phyloP scores from a whole-genome alignment of 2,113 vertebrate genomes.

The Ictidomys tridecemlineatus region DNA sequence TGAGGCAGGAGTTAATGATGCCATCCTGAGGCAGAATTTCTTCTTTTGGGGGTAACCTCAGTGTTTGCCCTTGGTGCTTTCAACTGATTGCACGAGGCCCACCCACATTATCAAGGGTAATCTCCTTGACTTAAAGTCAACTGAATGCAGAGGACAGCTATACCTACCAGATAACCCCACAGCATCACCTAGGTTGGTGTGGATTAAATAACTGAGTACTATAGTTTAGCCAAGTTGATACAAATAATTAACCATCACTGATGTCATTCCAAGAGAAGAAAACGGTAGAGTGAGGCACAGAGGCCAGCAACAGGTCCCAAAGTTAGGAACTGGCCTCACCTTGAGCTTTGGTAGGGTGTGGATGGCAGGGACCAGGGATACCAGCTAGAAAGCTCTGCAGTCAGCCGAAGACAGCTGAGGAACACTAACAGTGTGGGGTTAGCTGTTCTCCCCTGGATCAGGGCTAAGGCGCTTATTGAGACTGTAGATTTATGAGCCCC shows the following conservation, averaged over 20 bases:
- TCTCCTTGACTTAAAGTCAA: background rate
- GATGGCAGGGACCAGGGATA: no score
- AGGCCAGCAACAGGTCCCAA: background rate
- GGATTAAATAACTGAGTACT: background rate
- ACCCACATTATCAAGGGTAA: background rate
- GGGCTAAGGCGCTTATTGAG: background rate
- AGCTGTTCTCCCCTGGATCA: no score
- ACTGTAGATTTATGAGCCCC: background rate
- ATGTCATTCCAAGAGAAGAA: background rate
- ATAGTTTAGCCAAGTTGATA: background rate
- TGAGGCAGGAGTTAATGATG: background rate
- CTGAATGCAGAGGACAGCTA: background rate
- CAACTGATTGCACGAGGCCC: background rate
- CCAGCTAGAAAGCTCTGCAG: background rate
- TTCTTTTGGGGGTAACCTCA: background rate
- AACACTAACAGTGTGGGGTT: background rate
- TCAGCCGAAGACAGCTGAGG: background rate
- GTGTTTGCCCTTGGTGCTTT: background rate
- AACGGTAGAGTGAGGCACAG: background rate
- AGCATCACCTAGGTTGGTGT: background rate
- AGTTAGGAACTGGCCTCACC: background rate
- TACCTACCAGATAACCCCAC: background rate
- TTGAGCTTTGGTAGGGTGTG: background rate
- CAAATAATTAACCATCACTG: background rate
- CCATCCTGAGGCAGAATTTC: background rate